phyloP scores from a whole-genome alignment of 1,140 invertebrate species.

The Charaxes varanes region DNA sequence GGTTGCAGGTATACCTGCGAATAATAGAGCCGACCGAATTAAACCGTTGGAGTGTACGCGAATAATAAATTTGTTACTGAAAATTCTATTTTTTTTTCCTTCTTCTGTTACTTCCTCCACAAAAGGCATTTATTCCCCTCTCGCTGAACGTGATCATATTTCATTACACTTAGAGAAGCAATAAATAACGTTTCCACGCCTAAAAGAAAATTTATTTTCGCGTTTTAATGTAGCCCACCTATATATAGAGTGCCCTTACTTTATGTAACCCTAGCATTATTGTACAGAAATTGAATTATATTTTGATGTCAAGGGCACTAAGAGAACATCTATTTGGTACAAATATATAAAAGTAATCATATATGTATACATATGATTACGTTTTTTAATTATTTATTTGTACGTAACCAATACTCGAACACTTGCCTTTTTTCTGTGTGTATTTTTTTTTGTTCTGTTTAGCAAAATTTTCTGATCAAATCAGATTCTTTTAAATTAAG shows the following conservation, averaged over 20 bases:
- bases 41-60: slow-evolving; percentile 11
- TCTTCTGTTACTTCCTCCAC: background rate
- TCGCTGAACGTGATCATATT: slow-evolving; percentile 17
- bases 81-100: slow-evolving; percentile 11
- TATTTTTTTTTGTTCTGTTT: too few species aligned
- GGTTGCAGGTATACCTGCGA: slow-evolving; percentile 12
- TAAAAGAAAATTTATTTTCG: slow-evolving; percentile 10
- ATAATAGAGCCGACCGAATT: slow-evolving; percentile 18
- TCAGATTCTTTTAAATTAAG: too few species aligned
- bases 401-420: too few species aligned
- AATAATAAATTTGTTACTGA: slow-evolving; percentile 18
- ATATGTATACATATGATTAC: too few species aligned
- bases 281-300: too few species aligned
- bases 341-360: too few species aligned
- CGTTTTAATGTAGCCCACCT: background rate
- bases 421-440: too few species aligned
- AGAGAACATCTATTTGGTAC: too few species aligned
- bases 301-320: too few species aligned
- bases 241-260: background rate
- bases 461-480: too few species aligned
- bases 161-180: slow-evolving; percentile 17
- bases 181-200: slow-evolving; percentile 15
- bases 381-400: too few species aligned
- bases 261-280: too few species aligned
- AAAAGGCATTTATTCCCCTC: slow-evolving; percentile 17